phyloP scores from a whole-genome alignment of 1,140 invertebrate genomes.

The Trichonephila inaurata region DNA sequence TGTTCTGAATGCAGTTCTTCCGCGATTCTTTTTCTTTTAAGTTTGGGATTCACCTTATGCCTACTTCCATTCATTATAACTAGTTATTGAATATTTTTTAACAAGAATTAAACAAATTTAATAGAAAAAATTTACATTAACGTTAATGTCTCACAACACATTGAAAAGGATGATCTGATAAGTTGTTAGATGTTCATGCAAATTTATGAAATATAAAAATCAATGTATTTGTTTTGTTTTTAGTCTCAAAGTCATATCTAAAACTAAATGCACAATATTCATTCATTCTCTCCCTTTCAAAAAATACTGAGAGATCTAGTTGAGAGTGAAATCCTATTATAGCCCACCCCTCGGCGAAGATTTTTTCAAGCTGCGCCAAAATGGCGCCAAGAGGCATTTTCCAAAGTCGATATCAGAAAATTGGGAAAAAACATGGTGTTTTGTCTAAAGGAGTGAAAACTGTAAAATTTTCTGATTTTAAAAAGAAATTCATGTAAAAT shows the following conservation, averaged over 20 bases:
- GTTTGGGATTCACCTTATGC: not conserved
- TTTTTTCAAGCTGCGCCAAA: too few relatives aligned
- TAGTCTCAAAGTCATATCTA: slow-evolving; percentile 38
- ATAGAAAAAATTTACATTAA: not conserved
- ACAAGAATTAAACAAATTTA: too few relatives aligned
- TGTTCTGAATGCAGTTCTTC: too few relatives aligned
- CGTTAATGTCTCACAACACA: not conserved
- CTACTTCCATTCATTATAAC: not conserved
- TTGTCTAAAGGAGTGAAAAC: too few relatives aligned
- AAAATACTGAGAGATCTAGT: slow-evolving; percentile 53
- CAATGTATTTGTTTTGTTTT: slow-evolving; percentile 55
- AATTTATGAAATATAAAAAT: slow-evolving; percentile 46
- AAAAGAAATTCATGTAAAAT: too few relatives aligned
- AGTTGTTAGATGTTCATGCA: not conserved
- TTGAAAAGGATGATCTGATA: not conserved
- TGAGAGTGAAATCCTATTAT: too few relatives aligned
- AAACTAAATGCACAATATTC: slow-evolving; percentile 62
- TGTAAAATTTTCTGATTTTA: too few relatives aligned
- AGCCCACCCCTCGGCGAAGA: too few relatives aligned
- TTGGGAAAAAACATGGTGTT: too few relatives aligned
- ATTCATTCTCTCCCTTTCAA: slow-evolving; percentile 34
- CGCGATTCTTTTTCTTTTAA: not conserved
- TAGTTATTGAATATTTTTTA: too few relatives aligned
- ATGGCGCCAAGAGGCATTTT: too few relatives aligned
- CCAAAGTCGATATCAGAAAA: too few relatives aligned